These are phyloP conservation scores for Pipa parva DNA, from an alignment of 2,113 vertebrate species.

Conservation along the genomic window DNA sequence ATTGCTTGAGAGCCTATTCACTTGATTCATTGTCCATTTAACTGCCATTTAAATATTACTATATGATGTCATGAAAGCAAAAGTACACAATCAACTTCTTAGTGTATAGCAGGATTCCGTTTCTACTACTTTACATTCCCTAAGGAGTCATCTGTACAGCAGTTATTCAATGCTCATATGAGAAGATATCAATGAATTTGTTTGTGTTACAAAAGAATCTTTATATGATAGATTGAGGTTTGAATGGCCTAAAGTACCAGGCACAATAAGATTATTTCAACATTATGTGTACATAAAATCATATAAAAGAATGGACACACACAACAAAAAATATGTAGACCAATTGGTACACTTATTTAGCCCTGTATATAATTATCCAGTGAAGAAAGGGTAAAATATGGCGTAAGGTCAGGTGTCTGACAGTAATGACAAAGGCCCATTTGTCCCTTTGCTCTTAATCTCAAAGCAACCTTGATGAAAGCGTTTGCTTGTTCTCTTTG, in stretches of 20 bases:
- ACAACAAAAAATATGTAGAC: too few relatives aligned
- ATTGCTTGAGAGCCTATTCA: too few relatives aligned
- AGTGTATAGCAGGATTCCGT: neutral
- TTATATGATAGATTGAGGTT: neutral
- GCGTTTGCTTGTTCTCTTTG: constrained; percentile 10
- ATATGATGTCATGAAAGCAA: neutral
- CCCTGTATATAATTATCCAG: neutral
- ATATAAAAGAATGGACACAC: neutral
- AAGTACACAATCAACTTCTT: neutral
- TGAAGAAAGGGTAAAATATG: neutral
- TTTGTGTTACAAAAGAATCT: neutral
- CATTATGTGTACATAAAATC: neutral
- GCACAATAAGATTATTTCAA: neutral
- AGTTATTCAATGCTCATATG: neutral
- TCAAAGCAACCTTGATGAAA: constrained; percentile 28
- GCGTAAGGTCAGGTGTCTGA: neutral
- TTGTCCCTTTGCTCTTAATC: constrained; percentile 10
- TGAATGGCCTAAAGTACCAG: too few relatives aligned
- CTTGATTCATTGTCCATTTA: too few relatives aligned
- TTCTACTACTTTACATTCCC: neutral
- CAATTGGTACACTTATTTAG: neutral
- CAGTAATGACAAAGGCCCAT: neutral
- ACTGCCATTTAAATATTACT: neutral
- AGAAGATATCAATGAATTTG: neutral
- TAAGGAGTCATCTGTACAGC: neutral